Conservation (phyloP, 2,888 invertebrate species). For the Nymphalis urticae region DNA sequence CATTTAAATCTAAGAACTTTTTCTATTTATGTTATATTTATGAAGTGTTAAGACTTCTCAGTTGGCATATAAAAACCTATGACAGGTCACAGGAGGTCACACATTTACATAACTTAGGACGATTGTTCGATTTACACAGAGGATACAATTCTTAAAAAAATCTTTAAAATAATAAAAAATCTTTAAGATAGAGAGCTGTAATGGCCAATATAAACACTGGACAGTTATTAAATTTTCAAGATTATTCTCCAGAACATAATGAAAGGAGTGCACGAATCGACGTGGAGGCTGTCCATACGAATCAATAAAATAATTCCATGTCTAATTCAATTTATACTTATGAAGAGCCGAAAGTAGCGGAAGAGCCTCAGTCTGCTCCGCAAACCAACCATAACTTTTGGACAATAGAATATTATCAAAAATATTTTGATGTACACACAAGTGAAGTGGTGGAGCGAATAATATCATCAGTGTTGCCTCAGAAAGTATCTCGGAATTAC, state of each 20-base stretch:
- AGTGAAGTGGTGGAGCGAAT: constrained; percentile 92
- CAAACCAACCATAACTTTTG: constrained; percentile 80
- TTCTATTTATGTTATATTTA: no score
- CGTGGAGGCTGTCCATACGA: constrained; percentile 82
- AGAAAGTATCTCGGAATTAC: constrained; percentile 88
- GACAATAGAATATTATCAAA: constrained; percentile 92
- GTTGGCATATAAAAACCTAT: no score
- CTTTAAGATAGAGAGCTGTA: not conserved
- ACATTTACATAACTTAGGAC: no score
- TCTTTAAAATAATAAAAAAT: not conserved
- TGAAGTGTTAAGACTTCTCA: no score
- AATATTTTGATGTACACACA: constrained; percentile 96
- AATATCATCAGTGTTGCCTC: constrained; percentile 91
- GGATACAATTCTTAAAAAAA: no score
- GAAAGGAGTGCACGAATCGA: constrained; percentile 84
- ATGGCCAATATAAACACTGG: constrained; percentile 79
- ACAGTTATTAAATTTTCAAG: constrained; percentile 87
- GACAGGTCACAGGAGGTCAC: no score
- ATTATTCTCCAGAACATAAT: constrained; percentile 83
- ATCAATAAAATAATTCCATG: constrained; percentile 71
- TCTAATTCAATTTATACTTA: constrained; percentile 66
- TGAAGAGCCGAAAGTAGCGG: constrained; percentile 60
- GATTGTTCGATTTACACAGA: no score
- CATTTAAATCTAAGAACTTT: no score
- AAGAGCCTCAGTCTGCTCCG: constrained; percentile 57